Conservation (phyloP, 2,797 vertebrate species). For the Tenualosa thibaudeaui region DNA sequence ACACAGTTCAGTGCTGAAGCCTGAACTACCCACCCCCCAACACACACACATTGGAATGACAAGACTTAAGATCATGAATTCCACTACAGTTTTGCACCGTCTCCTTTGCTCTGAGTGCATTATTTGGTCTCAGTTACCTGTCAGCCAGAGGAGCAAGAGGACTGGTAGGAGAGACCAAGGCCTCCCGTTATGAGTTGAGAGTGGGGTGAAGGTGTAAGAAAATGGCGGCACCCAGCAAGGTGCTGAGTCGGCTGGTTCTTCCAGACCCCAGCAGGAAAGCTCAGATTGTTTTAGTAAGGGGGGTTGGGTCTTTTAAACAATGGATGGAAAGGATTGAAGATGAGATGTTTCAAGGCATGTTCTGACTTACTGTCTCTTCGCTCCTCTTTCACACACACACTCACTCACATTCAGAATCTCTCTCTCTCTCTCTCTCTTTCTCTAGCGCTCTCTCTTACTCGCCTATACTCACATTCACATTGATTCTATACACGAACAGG, state of each 20-base stretch:
- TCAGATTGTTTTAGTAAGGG: slow-evolving; percentile 22
- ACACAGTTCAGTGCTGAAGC: background rate
- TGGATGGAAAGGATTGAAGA: slow-evolving; percentile 13
- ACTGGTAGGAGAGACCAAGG: slow-evolving; percentile 43
- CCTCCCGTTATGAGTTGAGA: slow-evolving; percentile 51
- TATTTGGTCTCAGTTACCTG: background rate
- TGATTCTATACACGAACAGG: background rate
- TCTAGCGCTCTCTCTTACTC: background rate
- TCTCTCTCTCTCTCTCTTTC: background rate
- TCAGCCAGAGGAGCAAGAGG: background rate
- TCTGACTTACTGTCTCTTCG: background rate
- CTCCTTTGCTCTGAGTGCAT: background rate
- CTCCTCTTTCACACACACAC: background rate
- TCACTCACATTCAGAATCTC: background rate
- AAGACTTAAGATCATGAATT: background rate
- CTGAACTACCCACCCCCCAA: background rate
- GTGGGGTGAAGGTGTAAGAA: slow-evolving; percentile 6
- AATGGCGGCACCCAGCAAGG: slow-evolving; percentile 12
- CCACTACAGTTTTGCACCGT: background rate
- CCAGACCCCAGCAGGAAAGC: background rate
- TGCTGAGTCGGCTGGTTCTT: background rate
- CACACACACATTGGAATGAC: background rate
- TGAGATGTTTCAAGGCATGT: background rate
- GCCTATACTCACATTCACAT: background rate
- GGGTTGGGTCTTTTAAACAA: slow-evolving; percentile 13